A percentile compares a stretch with the other conserved stretches of the same genome.
Conservation (phyloP, 2,888 invertebrate genomes). For the Eupithecia dodoneata region DNA sequence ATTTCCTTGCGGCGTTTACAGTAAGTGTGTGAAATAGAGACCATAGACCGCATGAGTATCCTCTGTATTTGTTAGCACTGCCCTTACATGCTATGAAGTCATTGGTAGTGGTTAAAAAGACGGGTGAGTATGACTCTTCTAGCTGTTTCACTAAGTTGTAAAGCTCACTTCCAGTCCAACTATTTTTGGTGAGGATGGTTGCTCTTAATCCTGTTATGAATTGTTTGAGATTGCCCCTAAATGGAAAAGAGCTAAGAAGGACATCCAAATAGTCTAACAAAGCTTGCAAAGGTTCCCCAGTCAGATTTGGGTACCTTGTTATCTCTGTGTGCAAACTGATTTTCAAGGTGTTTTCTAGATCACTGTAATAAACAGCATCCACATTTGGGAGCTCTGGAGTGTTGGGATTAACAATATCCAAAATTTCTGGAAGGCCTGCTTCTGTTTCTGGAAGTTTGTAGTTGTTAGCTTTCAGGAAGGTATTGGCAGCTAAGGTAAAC, state of each 20-base stretch:
- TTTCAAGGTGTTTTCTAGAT: constrained; percentile 94
- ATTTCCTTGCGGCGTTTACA: constrained; percentile 87
- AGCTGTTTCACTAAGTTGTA: constrained; percentile 80
- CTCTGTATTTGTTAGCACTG: constrained; percentile 89
- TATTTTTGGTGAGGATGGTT: constrained; percentile 75
- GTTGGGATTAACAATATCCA: constrained; percentile 51
- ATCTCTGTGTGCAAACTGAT: constrained; percentile 94
- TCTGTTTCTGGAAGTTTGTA: constrained; percentile 69
- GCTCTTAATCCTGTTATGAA: constrained; percentile 86
- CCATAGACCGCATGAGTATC: constrained; percentile 98
- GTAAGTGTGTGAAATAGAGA: constrained; percentile 96
- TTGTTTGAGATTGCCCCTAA: constrained; percentile 86
- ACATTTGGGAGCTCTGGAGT: constrained; percentile 49
- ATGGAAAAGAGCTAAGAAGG: constrained; percentile 91
- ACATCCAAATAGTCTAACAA: constrained; percentile 89
- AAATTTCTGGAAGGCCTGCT: constrained; percentile 42
- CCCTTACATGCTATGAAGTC: constrained; percentile 93
- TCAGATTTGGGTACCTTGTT: constrained; percentile 86
- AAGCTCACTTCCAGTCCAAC: constrained; percentile 85
- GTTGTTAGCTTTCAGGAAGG: constrained; percentile 77
- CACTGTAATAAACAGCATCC: constrained; percentile 91
- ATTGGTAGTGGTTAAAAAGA: constrained; percentile 76
- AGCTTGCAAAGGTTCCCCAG: constrained; percentile 88
- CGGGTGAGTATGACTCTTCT: constrained; percentile 82
- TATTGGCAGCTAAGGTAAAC: constrained; percentile 78